phyloP scores from a whole-genome alignment of 2,797 vertebrate genomes.

The Geotrypetes seraphini region DNA sequence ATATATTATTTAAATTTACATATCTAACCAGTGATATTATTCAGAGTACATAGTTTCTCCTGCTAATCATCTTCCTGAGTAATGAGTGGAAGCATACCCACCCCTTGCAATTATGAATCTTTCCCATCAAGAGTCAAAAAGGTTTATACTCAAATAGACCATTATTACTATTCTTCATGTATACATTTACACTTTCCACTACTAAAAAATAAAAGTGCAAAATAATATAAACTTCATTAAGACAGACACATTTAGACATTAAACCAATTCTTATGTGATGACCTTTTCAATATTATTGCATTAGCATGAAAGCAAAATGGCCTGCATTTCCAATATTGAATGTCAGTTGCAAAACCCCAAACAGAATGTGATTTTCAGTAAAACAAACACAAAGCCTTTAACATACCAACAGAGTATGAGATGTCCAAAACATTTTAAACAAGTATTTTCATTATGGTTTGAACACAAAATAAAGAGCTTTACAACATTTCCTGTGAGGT shows the following conservation, averaged over 20 bases:
- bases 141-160: constrained; percentile 21
- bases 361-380: too few species aligned
- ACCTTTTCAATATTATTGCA: constrained; percentile 33
- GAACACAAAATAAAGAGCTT: constrained; percentile 27
- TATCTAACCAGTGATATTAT: too few species aligned
- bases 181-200: constrained; percentile 10
- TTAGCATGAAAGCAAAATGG: constrained; percentile 31
- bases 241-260: constrained; percentile 29
- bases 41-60: too few species aligned
- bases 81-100: too few species aligned
- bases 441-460: constrained; percentile 30
- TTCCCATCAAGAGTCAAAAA: constrained; percentile 31
- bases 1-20: too few species aligned
- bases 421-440: constrained; percentile 40
- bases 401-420: constrained; percentile 39
- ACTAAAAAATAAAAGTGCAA: constrained; percentile 25
- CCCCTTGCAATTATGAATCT: too few species aligned
- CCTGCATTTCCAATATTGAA: constrained; percentile 29
- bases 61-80: too few species aligned
- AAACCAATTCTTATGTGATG: constrained; percentile 33
- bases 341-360: too few species aligned
- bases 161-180: constrained; percentile 13
- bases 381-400: constrained; percentile 39
- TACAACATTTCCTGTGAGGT: constrained; percentile 38
- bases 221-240: constrained; percentile 27